Evolutionary conservation across 2,888 invertebrate species (phyloP).

Genomic region (Leptopilina myrica): DNA sequence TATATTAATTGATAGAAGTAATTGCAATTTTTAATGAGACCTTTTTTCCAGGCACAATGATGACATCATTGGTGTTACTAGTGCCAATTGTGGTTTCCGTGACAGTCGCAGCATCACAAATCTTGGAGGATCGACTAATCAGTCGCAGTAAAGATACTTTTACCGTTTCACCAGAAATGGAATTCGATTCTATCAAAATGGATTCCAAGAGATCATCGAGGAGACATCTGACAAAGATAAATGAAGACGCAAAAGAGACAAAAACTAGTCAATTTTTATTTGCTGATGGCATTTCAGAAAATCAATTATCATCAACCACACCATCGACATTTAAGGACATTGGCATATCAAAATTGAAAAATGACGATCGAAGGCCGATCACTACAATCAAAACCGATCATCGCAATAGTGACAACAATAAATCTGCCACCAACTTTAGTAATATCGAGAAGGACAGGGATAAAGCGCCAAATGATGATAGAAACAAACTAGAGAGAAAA

Average conservation of each 20-base stretch:
- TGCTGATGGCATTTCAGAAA: not conserved
- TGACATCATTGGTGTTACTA: slow-evolving; percentile 28
- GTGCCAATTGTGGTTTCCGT: slow-evolving; percentile 32
- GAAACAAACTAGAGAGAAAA: not conserved
- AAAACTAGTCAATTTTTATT: slow-evolving; percentile 30
- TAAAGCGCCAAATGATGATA: not conserved
- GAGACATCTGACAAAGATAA: not conserved
- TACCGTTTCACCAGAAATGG: slow-evolving; percentile 14
- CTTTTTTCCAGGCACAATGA: slow-evolving; percentile 25
- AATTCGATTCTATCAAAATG: slow-evolving; percentile 19
- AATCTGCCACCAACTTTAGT: not conserved
- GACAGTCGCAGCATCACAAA: slow-evolving; percentile 18
- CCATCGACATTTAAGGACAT: not conserved
- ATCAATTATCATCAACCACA: not conserved
- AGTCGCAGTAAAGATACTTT: slow-evolving; percentile 21
- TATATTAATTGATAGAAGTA: not conserved
- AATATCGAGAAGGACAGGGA: not conserved
- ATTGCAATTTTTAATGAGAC: not conserved
- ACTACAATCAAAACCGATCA: not conserved
- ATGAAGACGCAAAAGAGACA: slow-evolving; percentile 8
- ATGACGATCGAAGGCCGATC: not conserved
- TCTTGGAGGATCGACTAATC: slow-evolving; percentile 12
- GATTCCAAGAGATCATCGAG: slow-evolving; percentile 24
- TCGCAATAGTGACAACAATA: not conserved
- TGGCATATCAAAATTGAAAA: not conserved